Base-by-base conservation (phyloP, 2,113 vertebrate species). In the Bujurquina vittata region DNA sequence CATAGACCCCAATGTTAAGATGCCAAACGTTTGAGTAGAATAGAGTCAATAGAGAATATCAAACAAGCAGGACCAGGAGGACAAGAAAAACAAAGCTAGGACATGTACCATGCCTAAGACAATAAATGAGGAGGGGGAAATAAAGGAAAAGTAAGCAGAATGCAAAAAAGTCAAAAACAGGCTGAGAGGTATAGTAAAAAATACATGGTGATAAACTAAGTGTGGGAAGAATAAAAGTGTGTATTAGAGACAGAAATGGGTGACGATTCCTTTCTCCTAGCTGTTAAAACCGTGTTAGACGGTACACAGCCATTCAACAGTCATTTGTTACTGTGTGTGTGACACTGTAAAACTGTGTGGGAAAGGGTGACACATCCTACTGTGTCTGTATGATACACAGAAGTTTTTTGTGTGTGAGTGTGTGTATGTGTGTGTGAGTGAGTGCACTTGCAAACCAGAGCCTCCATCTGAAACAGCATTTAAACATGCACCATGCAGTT, bases 211-310 rank as follows among this genome's bases (percentile, higher is more conserved):
- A 29, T 69, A 49, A 69, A 69, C 1, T 7, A 23, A 31, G 23
- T 20, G 10, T 17, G 18, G 65, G 0, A 69, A 26, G 65, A 69
- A 69, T 0, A 52, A 29, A 49, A 69, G 49, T 11, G 4, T 7
- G 23, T 0, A 10, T 69, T 29, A 52, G 5, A 69, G 11, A 69
- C 23, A 69, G 15, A 69, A 49, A 69, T 20, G 40, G 18, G 9
- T 3, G 5, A 31, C 29, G 61, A 40, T 0, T 65, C n/a, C 0
- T 26, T 0, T 0, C 12, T 65, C 62, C 62, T 23, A 65, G 35
- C 1, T 4, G 37, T 43, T 69, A 22, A 69, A 69, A 69, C 1
- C 77, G 63, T 76, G 89, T 83, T 79, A 77, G 29, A 77, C n/a
- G 0, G 22, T 46, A 35, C 84, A 65, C 73, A 55, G 54, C 29